Conservation (phyloP, 2,888 invertebrate genomes). For the Drosophila prolongata region DNA sequence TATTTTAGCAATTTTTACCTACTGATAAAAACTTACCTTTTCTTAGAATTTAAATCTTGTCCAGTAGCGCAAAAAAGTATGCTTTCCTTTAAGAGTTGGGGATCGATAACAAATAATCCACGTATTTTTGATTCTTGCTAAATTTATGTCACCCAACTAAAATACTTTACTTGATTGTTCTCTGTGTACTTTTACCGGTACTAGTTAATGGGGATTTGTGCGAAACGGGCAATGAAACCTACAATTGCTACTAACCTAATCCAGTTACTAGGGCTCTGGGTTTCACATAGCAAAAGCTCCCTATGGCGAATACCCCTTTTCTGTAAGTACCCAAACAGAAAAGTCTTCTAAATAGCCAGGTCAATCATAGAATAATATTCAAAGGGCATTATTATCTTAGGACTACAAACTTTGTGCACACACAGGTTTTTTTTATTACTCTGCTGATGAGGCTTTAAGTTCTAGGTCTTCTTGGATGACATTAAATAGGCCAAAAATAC, state of each 20-base stretch:
- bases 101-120: not conserved
- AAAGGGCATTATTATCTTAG: not conserved
- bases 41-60: not conserved
- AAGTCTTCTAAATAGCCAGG: not conserved
- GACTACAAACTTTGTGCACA: no score
- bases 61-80: not conserved
- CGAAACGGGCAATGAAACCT: slow-evolving; percentile 23
- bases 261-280: slow-evolving; percentile 17
- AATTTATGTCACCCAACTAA: not conserved
- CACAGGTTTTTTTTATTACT: no score
- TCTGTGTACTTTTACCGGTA: not conserved
- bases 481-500: no score
- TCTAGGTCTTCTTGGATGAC: no score
- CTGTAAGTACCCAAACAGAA: not conserved
- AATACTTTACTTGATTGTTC: not conserved
- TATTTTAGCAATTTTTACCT: no score
- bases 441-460: no score
- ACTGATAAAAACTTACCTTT: no score
- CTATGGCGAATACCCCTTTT: slow-evolving; percentile 2
- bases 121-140: no score
- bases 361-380: not conserved
- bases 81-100: not conserved
- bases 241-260: slow-evolving; percentile 26
- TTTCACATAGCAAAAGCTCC: not conserved
- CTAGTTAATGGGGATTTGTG: slow-evolving; percentile 24